These are phyloP conservation scores for Peromyscus leucopus DNA, from an alignment of 2,113 vertebrate genomes.

Conservation along the genomic window DNA sequence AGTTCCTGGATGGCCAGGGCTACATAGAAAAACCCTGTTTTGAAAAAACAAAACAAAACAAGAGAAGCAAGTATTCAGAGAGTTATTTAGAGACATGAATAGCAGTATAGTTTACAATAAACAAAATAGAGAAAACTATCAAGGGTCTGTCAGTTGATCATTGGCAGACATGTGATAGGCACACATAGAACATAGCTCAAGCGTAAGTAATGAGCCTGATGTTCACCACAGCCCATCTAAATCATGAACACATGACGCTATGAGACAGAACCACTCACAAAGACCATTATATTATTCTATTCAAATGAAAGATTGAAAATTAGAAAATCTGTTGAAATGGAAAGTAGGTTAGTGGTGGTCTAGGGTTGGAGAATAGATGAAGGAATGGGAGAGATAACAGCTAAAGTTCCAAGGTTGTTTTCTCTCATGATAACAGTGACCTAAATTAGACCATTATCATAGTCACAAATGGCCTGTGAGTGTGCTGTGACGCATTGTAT, in stretches of 20 bases:
- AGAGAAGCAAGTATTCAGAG: not conserved
- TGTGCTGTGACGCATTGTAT: not conserved
- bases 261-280: not conserved
- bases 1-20: not conserved
- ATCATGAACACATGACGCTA: not conserved
- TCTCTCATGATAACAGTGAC: not conserved
- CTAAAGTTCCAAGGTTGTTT: not conserved
- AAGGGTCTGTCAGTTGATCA: not conserved
- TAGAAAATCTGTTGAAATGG: not conserved
- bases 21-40: not conserved
- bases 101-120: not conserved
- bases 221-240: not conserved
- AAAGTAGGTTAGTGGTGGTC: not conserved
- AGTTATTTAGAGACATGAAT: not conserved
- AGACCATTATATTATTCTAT: not conserved
- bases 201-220: not conserved
- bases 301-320: not conserved
- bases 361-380: not conserved
- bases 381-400: not conserved
- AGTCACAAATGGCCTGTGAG: not conserved
- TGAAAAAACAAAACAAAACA: not conserved
- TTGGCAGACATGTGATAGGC: not conserved
- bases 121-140: not conserved
- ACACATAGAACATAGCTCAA: not conserved
- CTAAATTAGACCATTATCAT: not conserved